Conservation (phyloP, 2,797 vertebrate genomes). For the Oreortyx pictus region DNA sequence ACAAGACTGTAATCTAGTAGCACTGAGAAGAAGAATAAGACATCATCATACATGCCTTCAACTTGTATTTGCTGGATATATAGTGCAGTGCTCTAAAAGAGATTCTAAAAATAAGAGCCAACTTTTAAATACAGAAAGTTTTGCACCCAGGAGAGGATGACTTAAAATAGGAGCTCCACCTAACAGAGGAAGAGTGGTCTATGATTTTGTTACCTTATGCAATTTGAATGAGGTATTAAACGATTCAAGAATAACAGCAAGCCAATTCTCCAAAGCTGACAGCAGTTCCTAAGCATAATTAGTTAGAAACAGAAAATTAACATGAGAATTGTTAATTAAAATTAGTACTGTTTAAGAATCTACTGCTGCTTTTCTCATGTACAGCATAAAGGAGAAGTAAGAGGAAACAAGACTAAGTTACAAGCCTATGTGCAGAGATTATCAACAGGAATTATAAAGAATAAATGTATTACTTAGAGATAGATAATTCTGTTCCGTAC, state of each 20-base stretch:
- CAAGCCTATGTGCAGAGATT: not conserved
- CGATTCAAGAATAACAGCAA: not conserved
- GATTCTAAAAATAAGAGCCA: not conserved
- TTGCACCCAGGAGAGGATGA: not conserved
- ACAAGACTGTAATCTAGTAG: not conserved
- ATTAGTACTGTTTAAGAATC: not conserved
- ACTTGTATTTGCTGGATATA: not conserved
- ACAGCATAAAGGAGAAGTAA: not conserved
- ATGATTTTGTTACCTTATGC: constrained; percentile 11
- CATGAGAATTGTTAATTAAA: not conserved
- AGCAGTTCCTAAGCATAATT: not conserved
- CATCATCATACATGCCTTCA: not conserved
- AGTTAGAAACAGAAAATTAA: constrained; percentile 41
- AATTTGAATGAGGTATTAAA: not conserved
- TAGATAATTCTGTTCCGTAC: not conserved
- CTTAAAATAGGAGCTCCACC: not conserved
- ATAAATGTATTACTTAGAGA: not conserved
- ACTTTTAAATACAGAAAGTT: not conserved
- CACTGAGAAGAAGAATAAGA: not conserved
- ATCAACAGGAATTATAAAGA: not conserved
- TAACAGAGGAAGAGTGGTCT: not conserved
- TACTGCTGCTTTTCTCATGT: not conserved
- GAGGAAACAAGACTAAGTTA: not conserved
- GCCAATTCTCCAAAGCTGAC: not conserved
- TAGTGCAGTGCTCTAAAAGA: not conserved